Conservation (phyloP, 2,113 vertebrate genomes). For the Puffinus mauretanicus region DNA sequence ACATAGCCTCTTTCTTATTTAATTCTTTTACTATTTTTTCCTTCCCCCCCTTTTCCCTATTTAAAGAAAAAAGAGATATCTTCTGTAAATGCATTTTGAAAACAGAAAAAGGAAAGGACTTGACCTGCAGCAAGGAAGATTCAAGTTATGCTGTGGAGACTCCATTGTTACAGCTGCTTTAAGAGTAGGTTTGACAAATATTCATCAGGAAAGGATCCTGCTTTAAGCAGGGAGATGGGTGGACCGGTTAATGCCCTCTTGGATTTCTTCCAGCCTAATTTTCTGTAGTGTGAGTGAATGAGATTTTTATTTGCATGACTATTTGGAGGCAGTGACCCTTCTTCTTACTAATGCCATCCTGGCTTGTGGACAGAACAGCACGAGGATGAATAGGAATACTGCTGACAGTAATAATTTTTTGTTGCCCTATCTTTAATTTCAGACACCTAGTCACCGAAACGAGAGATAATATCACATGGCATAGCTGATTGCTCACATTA, state of each 20-base stretch:
- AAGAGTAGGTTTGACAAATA: not conserved
- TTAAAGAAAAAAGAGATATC: not conserved
- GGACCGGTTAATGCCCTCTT: not conserved
- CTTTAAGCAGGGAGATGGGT: not conserved
- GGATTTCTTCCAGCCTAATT: not conserved
- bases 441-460: not conserved
- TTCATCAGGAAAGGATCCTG: not conserved
- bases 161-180: not conserved
- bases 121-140: not conserved
- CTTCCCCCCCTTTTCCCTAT: not conserved
- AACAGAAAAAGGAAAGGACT: not conserved
- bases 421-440: not conserved
- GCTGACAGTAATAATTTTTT: not conserved
- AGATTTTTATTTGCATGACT: not conserved
- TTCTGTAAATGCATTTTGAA: not conserved
- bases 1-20: not conserved
- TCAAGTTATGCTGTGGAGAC: not conserved
- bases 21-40: not conserved
- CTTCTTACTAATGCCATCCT: not conserved
- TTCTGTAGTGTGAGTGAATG: not conserved
- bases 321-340: not conserved
- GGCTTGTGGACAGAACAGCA: not conserved
- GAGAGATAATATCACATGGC: not conserved
- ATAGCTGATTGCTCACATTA: not conserved
- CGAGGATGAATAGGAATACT: not conserved